phyloP scores from a whole-genome alignment of 2,113 vertebrate genomes.

The Ivindomyrus marchei region DNA sequence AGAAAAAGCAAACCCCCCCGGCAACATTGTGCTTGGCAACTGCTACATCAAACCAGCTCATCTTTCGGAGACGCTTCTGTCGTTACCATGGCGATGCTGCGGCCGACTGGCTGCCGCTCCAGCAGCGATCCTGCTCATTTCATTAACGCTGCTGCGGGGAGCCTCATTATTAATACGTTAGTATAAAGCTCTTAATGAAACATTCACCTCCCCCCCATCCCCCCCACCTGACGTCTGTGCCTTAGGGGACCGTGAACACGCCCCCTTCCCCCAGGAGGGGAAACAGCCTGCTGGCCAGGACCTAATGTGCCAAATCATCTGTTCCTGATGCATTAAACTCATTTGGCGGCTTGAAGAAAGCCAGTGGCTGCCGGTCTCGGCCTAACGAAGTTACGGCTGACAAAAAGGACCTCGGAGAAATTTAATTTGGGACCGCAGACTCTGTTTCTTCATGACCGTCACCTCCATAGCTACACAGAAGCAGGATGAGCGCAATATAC shows the following conservation, averaged over 20 bases:
- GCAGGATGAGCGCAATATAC: too few species aligned
- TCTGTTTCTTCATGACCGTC: background rate
- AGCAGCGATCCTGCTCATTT: background rate
- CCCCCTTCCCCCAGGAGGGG: background rate
- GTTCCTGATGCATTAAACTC: background rate
- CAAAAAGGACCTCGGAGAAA: background rate
- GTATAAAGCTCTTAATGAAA: conserved; percentile 3
- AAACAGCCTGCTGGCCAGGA: background rate
- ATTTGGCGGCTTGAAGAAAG: background rate
- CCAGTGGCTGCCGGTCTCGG: background rate
- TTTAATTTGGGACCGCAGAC: background rate
- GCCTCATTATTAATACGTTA: background rate
- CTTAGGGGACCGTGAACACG: background rate
- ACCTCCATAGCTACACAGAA: background rate
- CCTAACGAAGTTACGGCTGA: background rate
- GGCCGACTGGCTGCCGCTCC: background rate
- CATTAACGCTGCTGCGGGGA: background rate
- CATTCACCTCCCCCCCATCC: background rate
- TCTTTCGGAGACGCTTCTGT: background rate
- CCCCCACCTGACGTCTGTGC: background rate
- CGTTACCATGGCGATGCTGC: background rate
- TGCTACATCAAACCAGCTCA: background rate
- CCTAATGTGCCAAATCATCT: conserved; percentile 7
- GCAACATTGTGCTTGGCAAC: background rate
- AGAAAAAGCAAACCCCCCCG: background rate